Evolutionary conservation across 2,113 vertebrate genomes (phyloP).

Genomic region (Zosterops japonicus): DNA sequence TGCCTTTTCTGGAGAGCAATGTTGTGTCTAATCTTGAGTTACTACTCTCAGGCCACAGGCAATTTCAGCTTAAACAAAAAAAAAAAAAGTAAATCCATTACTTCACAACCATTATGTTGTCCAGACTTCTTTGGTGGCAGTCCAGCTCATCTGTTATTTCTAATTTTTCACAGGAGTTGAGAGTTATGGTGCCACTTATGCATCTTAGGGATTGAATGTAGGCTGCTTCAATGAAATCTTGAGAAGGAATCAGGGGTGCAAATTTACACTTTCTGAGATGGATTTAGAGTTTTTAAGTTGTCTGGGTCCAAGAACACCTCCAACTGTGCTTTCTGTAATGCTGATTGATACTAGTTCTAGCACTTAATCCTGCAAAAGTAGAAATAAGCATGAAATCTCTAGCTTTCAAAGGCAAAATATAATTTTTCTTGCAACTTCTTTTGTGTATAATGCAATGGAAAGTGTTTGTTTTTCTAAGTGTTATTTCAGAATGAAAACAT

Average conservation of each 20-base stretch:
- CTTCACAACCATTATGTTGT: neutral
- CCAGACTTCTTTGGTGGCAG: neutral
- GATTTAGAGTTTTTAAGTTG: neutral
- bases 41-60: neutral
- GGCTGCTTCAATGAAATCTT: neutral
- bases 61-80: neutral
- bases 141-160: neutral
- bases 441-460: neutral
- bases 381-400: neutral
- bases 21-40: neutral
- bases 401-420: neutral
- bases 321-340: neutral
- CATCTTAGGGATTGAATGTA: neutral
- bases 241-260: neutral
- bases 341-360: neutral
- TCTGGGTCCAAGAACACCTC: neutral
- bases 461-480: neutral
- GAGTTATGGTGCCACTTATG: neutral
- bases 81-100: neutral
- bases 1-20: neutral
- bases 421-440: neutral
- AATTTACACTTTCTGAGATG: neutral
- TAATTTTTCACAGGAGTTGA: neutral
- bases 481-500: neutral
- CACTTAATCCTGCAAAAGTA: neutral